These are phyloP conservation scores for Gnathonemus longibarbis DNA, from an alignment of 2,113 vertebrate genomes.

Conservation along the genomic window DNA sequence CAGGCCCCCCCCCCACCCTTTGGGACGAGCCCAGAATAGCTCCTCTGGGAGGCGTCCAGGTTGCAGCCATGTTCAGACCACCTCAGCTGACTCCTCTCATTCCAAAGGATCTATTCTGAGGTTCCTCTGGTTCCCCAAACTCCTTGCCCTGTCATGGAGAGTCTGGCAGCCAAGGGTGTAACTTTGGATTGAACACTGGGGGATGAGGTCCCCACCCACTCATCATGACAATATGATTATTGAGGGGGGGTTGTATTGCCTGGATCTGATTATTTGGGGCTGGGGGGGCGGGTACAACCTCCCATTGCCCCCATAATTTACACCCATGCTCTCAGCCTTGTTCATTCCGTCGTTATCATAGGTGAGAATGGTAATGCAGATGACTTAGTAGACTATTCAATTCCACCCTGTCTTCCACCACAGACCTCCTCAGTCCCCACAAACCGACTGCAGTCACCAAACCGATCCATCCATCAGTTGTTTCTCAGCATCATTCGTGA, in stretches of 20 bases:
- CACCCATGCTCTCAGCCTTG: not conserved
- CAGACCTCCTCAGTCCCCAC: not conserved
- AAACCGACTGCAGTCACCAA: not conserved
- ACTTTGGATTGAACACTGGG: not conserved
- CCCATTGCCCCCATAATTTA: not conserved
- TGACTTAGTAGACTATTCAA: not conserved
- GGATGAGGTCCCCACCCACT: not conserved
- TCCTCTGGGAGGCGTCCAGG: not conserved
- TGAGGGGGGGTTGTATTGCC: not conserved
- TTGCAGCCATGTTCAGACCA: not conserved
- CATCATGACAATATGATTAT: not conserved
- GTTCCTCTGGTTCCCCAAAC: not conserved
- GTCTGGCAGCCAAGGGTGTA: not conserved
- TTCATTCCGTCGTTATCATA: not conserved
- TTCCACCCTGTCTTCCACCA: not conserved
- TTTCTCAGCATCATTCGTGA: not conserved
- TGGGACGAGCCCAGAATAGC: not conserved
- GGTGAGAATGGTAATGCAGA: not conserved
- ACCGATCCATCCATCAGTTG: not conserved
- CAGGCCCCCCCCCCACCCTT: not conserved
- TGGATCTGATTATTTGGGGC: not conserved
- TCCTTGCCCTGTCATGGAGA: not conserved
- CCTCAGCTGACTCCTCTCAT: not conserved
- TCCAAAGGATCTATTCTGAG: not conserved
- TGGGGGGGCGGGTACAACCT: not conserved